Percentiles rank a stretch among this genome's conserved stretches.
Evolutionary conservation across 1,140 invertebrate genomes (phyloP).

Genomic region (Drepana arcuata): DNA sequence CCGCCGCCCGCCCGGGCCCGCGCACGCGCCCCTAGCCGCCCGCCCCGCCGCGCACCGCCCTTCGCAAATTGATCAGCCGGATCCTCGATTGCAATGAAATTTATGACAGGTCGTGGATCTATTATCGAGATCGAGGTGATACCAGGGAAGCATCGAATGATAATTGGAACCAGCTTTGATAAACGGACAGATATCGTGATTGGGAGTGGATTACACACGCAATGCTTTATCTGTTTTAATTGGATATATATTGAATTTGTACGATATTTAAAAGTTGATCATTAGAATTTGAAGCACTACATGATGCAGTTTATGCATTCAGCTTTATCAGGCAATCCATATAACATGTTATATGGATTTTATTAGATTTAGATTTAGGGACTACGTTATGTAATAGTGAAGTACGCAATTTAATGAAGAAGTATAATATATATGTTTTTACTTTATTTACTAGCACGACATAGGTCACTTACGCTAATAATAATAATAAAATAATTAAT

Average conservation of each 20-base stretch:
- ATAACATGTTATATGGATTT: too few species aligned
- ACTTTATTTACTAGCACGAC: too few species aligned
- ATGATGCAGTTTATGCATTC: not conserved
- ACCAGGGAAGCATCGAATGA: conserved; percentile 12
- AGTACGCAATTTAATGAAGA: too few species aligned
- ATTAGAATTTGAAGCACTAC: conserved; percentile 1
- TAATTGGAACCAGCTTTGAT: conserved; percentile 13
- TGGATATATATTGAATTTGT: not conserved
- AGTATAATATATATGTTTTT: too few species aligned
- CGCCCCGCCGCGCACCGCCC: conserved; percentile 10
- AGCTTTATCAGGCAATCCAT: not conserved
- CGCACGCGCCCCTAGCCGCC: conserved; percentile 18
- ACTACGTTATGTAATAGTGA: too few species aligned
- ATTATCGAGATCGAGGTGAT: conserved; percentile 52
- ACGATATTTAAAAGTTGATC: not conserved
- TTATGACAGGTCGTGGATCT: conserved; percentile 59
- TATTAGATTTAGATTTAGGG: too few species aligned
- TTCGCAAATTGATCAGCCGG: conserved; percentile 53
- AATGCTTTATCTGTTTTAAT: conserved; percentile 3
- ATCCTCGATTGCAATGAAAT: conserved; percentile 63
- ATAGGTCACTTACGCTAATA: too few species aligned
- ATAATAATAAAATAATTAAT: too few species aligned
- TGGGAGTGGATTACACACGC: conserved; percentile 16
- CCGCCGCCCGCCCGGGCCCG: conserved; percentile 11
- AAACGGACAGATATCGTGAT: conserved; percentile 22